Evolutionary conservation across 2,888 invertebrate genomes (phyloP).

Genomic region (Strigamia transsilvanica): DNA sequence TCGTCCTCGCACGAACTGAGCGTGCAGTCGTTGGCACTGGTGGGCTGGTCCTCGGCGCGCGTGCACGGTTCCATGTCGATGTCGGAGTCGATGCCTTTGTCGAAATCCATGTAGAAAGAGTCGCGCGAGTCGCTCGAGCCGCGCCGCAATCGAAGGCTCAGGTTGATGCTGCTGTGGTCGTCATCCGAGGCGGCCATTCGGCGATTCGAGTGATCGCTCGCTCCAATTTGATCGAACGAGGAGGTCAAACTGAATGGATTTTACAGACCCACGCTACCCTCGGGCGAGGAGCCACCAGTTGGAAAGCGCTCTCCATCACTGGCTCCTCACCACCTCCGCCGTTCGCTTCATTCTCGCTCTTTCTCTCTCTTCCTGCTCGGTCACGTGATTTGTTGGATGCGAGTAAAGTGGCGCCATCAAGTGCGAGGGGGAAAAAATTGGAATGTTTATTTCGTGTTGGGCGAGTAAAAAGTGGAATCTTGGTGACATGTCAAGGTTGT

Average conservation of each 20-base stretch:
- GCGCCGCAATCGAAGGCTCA: conserved; percentile 83
- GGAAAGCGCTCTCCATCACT: conserved; percentile 48
- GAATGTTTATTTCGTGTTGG: background rate
- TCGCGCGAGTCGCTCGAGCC: conserved; percentile 87
- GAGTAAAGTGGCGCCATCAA: background rate
- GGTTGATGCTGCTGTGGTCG: conserved; percentile 82
- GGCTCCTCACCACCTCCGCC: conserved; percentile 8
- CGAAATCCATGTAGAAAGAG: conserved; percentile 90
- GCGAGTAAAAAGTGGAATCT: background rate
- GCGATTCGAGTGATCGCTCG: background rate
- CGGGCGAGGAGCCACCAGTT: conserved; percentile 49
- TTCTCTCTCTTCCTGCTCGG: background rate
- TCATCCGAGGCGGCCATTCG: conserved; percentile 64
- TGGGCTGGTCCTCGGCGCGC: conserved; percentile 42
- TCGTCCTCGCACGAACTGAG: conserved; percentile 52
- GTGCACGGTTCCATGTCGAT: conserved; percentile 61
- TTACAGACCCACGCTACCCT: conserved; percentile 32
- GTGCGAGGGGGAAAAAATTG: background rate
- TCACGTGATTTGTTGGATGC: background rate
- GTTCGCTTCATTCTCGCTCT: background rate
- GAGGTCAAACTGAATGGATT: background rate
- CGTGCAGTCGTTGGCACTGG: conserved; percentile 47
- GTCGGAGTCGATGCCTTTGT: conserved; percentile 86
- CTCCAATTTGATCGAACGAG: background rate
- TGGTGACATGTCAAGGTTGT: background rate